Base-by-base conservation (phyloP, 2,113 vertebrate species). In the Actenoides lindsayi region DNA sequence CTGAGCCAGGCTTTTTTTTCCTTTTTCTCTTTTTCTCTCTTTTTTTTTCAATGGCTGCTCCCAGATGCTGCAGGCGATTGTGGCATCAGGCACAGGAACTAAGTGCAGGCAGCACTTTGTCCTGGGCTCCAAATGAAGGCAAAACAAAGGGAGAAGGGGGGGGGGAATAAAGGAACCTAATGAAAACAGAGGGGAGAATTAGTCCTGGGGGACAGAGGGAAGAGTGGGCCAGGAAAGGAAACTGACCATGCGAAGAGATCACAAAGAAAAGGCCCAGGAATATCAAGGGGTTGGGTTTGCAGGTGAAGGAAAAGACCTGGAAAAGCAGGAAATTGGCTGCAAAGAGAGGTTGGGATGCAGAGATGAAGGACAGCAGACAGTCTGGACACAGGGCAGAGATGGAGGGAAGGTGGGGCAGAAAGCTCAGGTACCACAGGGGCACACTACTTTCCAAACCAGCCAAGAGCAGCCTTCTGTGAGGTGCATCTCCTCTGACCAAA, bases 221-320 rank as follows among this genome's bases (percentile, higher is more conserved):
- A 80, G 46, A 75, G 18, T 20, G 28, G 71, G 57, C 10, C 1
- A 1, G 51, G 21, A 30, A 7, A n/a, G 6, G 39, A 31, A n/a
- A 24, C 0, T 5, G n/a, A 70, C 16, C 1, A 0, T 28, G 44
- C 31, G 37, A 50, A 64, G 76, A 59, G 27, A 73, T 24, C n/a
- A 13, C 11, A 35, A 27, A 53, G 21, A 82, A 51, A 11, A 71
- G 42, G 30, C 35, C 74, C 0, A 4, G 41, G 24, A 80, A 57
- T 16, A 65, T 2, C 39, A 48, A 51, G 16, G 24, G 42, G 9
- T 16, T 42, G 57, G 31, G 23, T 73, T 23, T 83, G 20, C 5
- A 74, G 20, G 31, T 51, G 37, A 50, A 80, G 16, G 13, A 4
- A 4, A 75, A 86, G 28, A 41, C 12, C 13, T 37, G 25, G 46